A percentile compares a stretch with the other conserved stretches of the same genome.
phyloP scores from a whole-genome alignment of 2,113 vertebrate genomes.

The Oophaga pumilio region DNA sequence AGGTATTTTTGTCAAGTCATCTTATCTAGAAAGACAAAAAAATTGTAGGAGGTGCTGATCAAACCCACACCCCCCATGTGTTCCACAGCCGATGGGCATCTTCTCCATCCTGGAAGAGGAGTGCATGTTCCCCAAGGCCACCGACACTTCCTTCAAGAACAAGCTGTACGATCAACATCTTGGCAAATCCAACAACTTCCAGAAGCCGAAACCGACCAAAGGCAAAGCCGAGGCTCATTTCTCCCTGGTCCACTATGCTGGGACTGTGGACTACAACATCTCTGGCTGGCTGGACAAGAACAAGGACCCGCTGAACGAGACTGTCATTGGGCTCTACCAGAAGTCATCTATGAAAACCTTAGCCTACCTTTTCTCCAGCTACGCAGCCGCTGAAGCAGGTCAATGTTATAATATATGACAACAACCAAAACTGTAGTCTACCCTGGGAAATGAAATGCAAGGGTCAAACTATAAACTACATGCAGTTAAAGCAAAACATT shows the following conservation, averaged over 20 bases:
- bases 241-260: conserved; percentile 74
- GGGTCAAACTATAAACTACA: background rate
- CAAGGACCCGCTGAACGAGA: conserved; percentile 84
- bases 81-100: conserved; percentile 69
- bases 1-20: conserved; percentile 54
- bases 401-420: conserved; percentile 5
- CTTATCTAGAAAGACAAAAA: background rate
- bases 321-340: conserved; percentile 79
- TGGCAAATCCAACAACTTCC: conserved; percentile 76
- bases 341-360: conserved; percentile 79
- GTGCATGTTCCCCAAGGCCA: conserved; percentile 88
- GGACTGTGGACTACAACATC: conserved; percentile 79
- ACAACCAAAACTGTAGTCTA: background rate
- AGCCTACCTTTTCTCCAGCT: conserved; percentile 77
- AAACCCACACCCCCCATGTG: background rate
- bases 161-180: conserved; percentile 82
- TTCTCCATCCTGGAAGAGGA: conserved; percentile 85
- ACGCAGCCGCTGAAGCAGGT: conserved; percentile 70
- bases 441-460: background rate
- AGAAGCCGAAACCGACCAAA: conserved; percentile 75
- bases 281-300: conserved; percentile 79
- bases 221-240: conserved; percentile 78
- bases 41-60: background rate
- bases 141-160: conserved; percentile 82
- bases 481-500: background rate